Conservation (phyloP, 2,797 vertebrate species). For the Helicolenus hilgendorfi region DNA sequence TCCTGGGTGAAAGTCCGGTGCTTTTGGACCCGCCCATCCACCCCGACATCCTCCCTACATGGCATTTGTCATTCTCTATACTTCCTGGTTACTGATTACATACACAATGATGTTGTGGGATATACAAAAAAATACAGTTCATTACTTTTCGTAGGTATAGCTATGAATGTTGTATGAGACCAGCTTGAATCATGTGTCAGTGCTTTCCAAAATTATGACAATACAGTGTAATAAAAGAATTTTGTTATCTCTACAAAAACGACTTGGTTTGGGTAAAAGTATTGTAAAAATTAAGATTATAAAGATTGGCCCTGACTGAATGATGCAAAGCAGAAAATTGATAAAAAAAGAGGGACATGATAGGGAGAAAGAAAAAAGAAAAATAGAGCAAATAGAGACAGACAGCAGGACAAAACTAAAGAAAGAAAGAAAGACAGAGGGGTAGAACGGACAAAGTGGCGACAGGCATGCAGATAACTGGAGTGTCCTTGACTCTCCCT, state of each 20-base stretch:
- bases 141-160: too few relatives aligned
- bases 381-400: neutral
- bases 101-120: too few relatives aligned
- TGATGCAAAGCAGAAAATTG: fast-evolving
- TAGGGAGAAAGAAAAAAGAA: neutral
- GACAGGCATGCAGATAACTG: neutral
- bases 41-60: too few relatives aligned
- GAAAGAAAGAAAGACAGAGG: neutral
- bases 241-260: neutral
- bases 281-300: fast-evolving
- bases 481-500: neutral
- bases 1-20: too few relatives aligned
- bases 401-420: neutral
- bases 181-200: too few relatives aligned
- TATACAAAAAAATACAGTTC: too few relatives aligned
- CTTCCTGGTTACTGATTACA: too few relatives aligned
- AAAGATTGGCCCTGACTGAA: too few relatives aligned
- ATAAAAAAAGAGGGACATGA: neutral
- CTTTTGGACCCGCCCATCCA: too few relatives aligned
- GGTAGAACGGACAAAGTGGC: neutral
- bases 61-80: too few relatives aligned
- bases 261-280: neutral
- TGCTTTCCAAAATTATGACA: neutral
- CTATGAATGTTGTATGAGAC: too few relatives aligned
- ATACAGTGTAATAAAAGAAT: neutral